Percentiles rank a stretch among this genome's conserved stretches.
These are phyloP conservation scores for Melanaphis sacchari DNA, from an alignment of 1,140 invertebrate species.

Conservation along the genomic window DNA sequence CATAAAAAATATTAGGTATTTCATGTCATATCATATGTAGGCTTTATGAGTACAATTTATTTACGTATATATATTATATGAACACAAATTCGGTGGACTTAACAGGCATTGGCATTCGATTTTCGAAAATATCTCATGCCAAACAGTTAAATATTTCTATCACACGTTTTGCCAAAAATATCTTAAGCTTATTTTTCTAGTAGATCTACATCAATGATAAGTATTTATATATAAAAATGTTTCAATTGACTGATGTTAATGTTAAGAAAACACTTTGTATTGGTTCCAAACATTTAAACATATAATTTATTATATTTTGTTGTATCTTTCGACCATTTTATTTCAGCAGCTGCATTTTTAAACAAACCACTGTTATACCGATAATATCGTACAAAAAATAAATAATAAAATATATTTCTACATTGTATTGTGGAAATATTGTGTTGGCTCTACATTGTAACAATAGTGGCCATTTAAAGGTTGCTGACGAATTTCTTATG, in stretches of 20 bases:
- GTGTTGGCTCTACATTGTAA: not conserved
- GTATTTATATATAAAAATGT: not conserved
- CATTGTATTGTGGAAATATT: no score
- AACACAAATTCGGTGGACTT: not conserved
- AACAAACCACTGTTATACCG: not conserved
- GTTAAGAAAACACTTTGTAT: not conserved
- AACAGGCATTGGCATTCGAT: not conserved
- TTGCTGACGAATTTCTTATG: not conserved
- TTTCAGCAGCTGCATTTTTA: not conserved
- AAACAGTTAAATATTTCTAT: not conserved
- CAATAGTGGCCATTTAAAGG: not conserved
- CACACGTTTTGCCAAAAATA: slow-evolving; percentile 1
- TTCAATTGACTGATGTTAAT: not conserved
- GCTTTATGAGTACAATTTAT: not conserved
- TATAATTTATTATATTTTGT: not conserved
- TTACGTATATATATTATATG: not conserved
- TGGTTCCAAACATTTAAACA: not conserved
- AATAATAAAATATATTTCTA: not conserved
- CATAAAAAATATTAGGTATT: not conserved
- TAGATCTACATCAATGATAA: not conserved
- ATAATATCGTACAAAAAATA: not conserved
- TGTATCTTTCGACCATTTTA: not conserved
- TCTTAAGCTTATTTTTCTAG: not conserved
- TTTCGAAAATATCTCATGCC: not conserved
- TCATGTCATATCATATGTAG: not conserved